Base-by-base conservation (phyloP, 2,797 vertebrate species). In the Muscicapa comitata region DNA sequence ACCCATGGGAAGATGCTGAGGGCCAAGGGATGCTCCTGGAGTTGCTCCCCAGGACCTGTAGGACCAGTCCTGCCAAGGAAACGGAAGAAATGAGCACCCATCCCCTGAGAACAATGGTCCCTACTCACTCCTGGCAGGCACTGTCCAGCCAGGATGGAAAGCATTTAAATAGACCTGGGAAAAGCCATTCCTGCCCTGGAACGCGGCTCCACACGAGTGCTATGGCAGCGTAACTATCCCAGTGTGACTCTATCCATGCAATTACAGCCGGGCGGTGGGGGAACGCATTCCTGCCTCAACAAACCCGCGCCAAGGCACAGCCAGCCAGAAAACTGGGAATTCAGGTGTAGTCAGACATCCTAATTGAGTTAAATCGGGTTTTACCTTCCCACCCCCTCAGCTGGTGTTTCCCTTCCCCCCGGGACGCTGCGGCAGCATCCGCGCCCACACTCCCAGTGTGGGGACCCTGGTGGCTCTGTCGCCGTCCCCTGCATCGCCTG, bases 141-240 rank as follows among this genome's bases (percentile, higher is more conserved):
- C 17, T 10, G 63, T 20, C 29, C 6, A 1, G 35, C 31, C 53
- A 40, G 63, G 15, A 15, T 25, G 43, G 42, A n/a, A 72, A 67
- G 7, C 2, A 2, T 48, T 38, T 26, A 19, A 54, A 55, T 4
- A 3, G 0, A 66, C 24, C 14, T 21, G 47, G 55, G 20, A 35
- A 76, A 75, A 78, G 43, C 35, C 38, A 17, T 65, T 26, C 48
- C 66, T 6, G 5, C 35, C 50, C 17, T 38, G 4, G 3, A 31
- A 14, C 0, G 6, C 17, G 10, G 26, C 17, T 50, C 45, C 2
- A 1, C 65, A 11, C 0, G 0, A 21, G 62, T 2, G 7, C 70
- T 11, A 25, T 0, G 7, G 55, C 82, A 54, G 35, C 2, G 0
- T 2, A 10, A 58, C 23, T 43, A 55, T 25, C 72, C 63, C 47